These are phyloP conservation scores for Lepus oiostolus DNA, from an alignment of 2,797 vertebrate species.

Conservation along the genomic window DNA sequence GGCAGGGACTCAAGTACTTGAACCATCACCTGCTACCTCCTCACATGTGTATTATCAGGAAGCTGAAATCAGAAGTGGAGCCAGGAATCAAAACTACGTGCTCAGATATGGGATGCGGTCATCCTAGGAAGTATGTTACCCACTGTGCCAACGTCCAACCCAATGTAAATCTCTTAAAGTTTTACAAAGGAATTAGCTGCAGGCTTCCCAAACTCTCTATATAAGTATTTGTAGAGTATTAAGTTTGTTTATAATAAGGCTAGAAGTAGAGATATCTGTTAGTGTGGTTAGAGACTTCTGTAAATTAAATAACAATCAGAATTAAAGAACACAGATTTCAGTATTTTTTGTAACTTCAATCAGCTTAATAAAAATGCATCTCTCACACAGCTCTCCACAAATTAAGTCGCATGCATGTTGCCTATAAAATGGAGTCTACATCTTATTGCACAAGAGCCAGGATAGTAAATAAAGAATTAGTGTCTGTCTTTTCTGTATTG, in stretches of 20 bases:
- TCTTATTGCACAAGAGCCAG: background rate
- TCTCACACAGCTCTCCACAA: background rate
- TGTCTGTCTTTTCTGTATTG: background rate
- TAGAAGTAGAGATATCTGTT: slow-evolving; percentile 44
- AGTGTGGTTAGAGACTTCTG: background rate
- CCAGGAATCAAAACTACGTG: too few relatives aligned
- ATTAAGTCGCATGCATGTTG: background rate
- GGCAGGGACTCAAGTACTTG: too few relatives aligned
- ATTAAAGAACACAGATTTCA: slow-evolving; percentile 39
- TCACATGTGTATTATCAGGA: too few relatives aligned
- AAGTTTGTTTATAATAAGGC: slow-evolving; percentile 12
- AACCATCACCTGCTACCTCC: too few relatives aligned
- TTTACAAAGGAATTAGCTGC: slow-evolving; percentile 8
- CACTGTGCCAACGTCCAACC: too few relatives aligned
- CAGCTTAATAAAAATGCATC: slow-evolving; percentile 50
- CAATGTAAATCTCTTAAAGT: background rate
- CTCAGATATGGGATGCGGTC: too few relatives aligned
- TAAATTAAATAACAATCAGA: slow-evolving; percentile 48
- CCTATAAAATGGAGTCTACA: slow-evolving; percentile 24
- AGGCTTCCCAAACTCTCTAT: background rate
- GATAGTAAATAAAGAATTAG: slow-evolving; percentile 45
- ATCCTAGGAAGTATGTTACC: too few relatives aligned
- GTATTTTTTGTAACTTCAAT: background rate
- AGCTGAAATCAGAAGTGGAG: too few relatives aligned
- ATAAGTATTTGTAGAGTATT: background rate